Evolutionary conservation across 30 jellyfish, hydroid and myxozoan genomes (phyloP), one percentile per base, ranked within the genome.

Genomic region (Aurelia sp.): DNA sequence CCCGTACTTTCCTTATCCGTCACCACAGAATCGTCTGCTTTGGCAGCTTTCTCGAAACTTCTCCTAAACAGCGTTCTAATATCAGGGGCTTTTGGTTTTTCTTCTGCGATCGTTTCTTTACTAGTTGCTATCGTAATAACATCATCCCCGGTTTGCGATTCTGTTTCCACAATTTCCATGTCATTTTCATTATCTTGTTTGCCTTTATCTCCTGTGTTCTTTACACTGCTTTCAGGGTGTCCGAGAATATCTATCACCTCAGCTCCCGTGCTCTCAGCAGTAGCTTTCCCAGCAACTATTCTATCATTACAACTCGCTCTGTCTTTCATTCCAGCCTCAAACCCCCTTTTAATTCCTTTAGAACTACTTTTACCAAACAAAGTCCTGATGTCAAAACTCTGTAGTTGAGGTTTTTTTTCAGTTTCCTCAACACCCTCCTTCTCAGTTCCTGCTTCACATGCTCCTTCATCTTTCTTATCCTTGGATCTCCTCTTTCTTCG

Each of bases 1-100:
- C 15, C 15, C 10, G 55, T 3, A 44, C 55, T 44, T 44, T 44
- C 47, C 7, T 20, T 20, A 0, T 19, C 52, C 35, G 11, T 17
- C 20, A 19, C 35, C 6, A n/a, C 47, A 22, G 20, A 16, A 66
- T 66, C 55, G 22, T 20, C 6, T 66, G 41, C 77, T 17, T 66
- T 12, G 15, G 77, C 77, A 7, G 51, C 33, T 31, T 66, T 35
- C 51, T 27, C 50, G 50, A 66, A 16, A 23, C 52, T 73, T 12
- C 84, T 73, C 50, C 71, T 35, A 52, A 73, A 73, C 71, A 73
- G 1, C 6, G 84, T 44, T 23, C 84, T 73, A n/a, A 73, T 73
- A 73, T 73, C 84, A 13, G 33, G 47, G 19, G 37, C 81, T 40
- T 71, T 71, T 31, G 37, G 35, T 17, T 71, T n/a, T 30, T 52